Evolutionary conservation across 2,888 invertebrate genomes (phyloP).

Genomic region (Tiphia femorata): DNA sequence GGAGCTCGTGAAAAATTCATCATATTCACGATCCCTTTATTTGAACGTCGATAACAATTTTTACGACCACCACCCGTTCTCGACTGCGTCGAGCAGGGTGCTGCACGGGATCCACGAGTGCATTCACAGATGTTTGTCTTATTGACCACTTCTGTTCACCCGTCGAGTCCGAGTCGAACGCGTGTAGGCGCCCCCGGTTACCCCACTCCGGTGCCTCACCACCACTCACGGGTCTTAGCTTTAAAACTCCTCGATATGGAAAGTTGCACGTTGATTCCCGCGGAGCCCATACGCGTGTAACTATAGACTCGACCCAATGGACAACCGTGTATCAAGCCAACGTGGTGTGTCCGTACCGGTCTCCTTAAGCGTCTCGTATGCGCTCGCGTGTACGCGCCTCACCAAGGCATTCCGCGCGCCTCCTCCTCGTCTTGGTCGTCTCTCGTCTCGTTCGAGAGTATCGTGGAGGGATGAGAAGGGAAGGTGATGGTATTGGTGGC

Average conservation of each 20-base stretch:
- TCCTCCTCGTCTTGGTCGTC: too few relatives aligned
- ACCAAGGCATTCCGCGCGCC: slow-evolving; percentile 6
- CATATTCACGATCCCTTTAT: too few relatives aligned
- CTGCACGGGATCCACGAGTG: too few relatives aligned
- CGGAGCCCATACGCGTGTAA: slow-evolving; percentile 40
- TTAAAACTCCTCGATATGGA: slow-evolving; percentile 60
- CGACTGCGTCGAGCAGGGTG: too few relatives aligned
- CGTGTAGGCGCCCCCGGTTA: slow-evolving; percentile 60
- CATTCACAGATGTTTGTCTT: slow-evolving; percentile 32
- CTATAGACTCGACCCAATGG: slow-evolving; percentile 41
- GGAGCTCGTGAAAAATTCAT: too few relatives aligned
- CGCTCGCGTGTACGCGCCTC: slow-evolving; percentile 5
- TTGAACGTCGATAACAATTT: too few relatives aligned
- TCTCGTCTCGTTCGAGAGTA: slow-evolving; percentile 30
- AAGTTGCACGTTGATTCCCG: slow-evolving; percentile 55
- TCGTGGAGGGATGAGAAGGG: slow-evolving; percentile 52
- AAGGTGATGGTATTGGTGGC: too few relatives aligned
- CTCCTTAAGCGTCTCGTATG: not conserved
- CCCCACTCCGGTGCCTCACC: too few relatives aligned
- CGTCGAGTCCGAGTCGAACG: slow-evolving; percentile 42
- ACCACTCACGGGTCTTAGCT: slow-evolving; percentile 53
- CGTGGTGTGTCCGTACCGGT: too few relatives aligned
- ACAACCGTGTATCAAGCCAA: slow-evolving; percentile 18
- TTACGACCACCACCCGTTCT: too few relatives aligned
- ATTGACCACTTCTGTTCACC: slow-evolving; percentile 50